phyloP scores from a whole-genome alignment of 2,113 vertebrate genomes.

The Sturnus vulgaris region DNA sequence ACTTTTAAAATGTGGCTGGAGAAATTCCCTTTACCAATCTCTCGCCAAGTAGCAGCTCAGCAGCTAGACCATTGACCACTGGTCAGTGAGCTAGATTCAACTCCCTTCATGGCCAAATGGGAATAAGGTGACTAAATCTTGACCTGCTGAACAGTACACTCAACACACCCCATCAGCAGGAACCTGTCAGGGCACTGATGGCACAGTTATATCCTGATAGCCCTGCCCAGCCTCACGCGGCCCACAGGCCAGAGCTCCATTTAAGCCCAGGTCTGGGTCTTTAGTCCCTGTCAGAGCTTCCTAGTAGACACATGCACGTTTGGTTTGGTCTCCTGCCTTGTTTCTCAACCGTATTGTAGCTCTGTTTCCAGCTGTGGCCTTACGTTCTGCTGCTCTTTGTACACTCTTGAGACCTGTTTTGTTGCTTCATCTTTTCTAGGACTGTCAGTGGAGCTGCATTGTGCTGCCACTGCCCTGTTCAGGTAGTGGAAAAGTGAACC shows the following conservation, averaged over 20 bases:
- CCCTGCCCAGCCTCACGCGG: not conserved
- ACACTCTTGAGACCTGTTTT: not conserved
- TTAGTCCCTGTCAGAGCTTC: not conserved
- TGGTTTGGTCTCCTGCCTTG: not conserved
- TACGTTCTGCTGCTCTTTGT: not conserved
- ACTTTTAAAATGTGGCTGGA: not conserved
- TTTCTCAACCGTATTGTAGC: not conserved
- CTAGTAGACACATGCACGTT: accelerated
- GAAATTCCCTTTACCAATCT: not conserved
- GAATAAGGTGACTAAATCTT: not conserved
- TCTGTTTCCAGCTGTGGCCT: not conserved
- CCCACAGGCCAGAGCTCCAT: not conserved
- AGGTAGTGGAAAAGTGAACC: not conserved
- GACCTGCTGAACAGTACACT: not conserved
- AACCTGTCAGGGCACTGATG: not conserved
- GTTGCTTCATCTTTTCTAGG: not conserved
- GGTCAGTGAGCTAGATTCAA: not conserved
- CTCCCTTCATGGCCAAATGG: not conserved
- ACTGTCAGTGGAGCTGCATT: accelerated
- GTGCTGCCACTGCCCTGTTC: not conserved
- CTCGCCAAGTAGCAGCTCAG: not conserved
- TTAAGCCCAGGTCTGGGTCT: not conserved
- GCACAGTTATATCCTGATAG: not conserved
- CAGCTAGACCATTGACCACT: not conserved
- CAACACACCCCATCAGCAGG: not conserved